phyloP scores from a whole-genome alignment of 2,113 vertebrate species.

The Salvelinus namaycush region DNA sequence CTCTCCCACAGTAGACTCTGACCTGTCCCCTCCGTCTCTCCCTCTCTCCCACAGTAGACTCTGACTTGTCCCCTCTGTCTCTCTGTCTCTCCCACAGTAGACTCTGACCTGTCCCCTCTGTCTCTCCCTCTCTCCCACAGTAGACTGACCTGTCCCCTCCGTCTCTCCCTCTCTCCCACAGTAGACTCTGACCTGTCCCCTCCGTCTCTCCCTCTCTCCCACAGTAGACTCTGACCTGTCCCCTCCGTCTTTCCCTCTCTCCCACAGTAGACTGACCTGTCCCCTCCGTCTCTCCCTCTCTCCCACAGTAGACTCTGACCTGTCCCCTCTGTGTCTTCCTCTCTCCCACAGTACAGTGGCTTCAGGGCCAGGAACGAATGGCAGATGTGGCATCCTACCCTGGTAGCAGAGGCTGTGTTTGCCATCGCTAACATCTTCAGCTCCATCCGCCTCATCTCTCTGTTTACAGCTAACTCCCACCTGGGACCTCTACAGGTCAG shows the following conservation, averaged over 20 bases:
- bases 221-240: too few relatives aligned
- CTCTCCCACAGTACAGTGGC: constrained; percentile 81
- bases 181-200: constrained; percentile 60
- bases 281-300: too few relatives aligned
- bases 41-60: too few relatives aligned
- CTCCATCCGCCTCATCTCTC: constrained; percentile 92
- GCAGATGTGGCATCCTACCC: constrained; percentile 96
- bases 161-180: constrained; percentile 61
- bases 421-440: constrained; percentile 99
- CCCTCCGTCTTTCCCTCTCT: too few relatives aligned
- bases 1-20: background rate
- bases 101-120: too few relatives aligned
- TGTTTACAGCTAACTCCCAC: constrained; percentile 98
- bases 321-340: background rate
- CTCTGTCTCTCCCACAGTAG: too few relatives aligned
- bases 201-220: too few relatives aligned
- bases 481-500: constrained; percentile 84
- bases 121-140: too few relatives aligned
- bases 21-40: background rate
- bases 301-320: too few relatives aligned
- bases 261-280: too few relatives aligned
- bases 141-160: too few relatives aligned
- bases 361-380: constrained; percentile 75
- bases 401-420: constrained; percentile 94
- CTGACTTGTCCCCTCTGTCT: too few relatives aligned